Base-by-base conservation (phyloP, 1,140 invertebrate genomes). In the Ostrea denselamellosa region DNA sequence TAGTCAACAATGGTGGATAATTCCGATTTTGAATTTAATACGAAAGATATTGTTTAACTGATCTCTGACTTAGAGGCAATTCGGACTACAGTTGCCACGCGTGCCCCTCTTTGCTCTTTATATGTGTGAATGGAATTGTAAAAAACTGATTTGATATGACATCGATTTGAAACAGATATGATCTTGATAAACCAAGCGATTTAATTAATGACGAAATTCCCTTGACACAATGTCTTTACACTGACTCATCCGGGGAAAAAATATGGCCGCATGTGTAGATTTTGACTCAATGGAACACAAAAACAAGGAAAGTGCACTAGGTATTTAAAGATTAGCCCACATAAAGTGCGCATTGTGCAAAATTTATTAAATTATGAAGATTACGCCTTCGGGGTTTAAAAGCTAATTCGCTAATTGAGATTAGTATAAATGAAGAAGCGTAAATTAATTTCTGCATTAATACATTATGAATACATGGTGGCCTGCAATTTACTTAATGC, bases 291-390 rank as follows among this genome's bases (percentile, higher is more conserved):
- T 44, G 34, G 34, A 44, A 34, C 9, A 4, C 22, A 77, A 28
- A 71, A 77, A 14, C 68, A 77, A 34, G 14, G 22, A 77, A 77
- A 77, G 68, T 77, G 68, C 68, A 77, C 17, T 34, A 12, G 12
- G 68, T 77, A 34, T 77, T 77, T 77, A 77, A 34, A 25, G 68
- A 77, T 77, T 77, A 77, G 68, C 68, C 68, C 68, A 77, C 68
- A 25, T 77, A 77, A 34, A 77, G 8, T 77, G 68, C 68, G 28
- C 68, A 77, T 77, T 25, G 12, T 34, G 68, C 68, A 17, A 14
- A 77, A 77, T 77, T 14, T 28, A 28, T 34, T 14, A 14, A 14
- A 34, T 34, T 34, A 2, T 22, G 12, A 28, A 34, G 68, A 25
- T 77, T 34, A 77, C 68, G 22, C 68, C 68, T 77, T 77, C 25